phyloP scores from a whole-genome alignment of 2,113 vertebrate genomes.

The Thryonomys swinderianus region DNA sequence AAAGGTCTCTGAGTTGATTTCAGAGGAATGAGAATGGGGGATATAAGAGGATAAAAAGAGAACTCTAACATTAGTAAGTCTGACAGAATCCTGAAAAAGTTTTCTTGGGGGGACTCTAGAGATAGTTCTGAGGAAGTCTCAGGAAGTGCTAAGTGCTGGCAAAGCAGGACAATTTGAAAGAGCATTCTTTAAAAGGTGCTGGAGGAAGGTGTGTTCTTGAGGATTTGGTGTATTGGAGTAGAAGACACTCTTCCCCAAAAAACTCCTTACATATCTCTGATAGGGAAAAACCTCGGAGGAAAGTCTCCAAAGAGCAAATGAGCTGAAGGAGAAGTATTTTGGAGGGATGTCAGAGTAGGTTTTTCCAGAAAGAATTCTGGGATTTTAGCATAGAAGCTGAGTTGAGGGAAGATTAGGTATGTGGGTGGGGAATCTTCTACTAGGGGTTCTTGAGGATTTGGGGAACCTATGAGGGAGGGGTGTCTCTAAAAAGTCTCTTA shows the following conservation, averaged over 20 bases:
- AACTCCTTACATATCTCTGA: neutral
- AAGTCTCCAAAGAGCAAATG: neutral
- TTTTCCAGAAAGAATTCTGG: conserved; percentile 58
- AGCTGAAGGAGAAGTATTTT: neutral
- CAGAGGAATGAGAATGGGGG: neutral
- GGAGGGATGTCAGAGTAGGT: neutral
- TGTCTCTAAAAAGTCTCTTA: conserved; percentile 13
- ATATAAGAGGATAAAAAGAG: neutral
- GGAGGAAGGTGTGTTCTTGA: neutral
- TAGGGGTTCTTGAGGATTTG: neutral
- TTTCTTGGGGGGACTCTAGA: neutral
- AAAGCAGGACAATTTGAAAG: neutral
- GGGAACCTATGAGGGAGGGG: neutral
- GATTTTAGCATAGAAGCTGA: neutral
- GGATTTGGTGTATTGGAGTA: neutral
- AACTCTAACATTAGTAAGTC: neutral
- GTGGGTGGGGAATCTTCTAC: neutral
- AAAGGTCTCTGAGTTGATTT: neutral
- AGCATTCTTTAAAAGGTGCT: neutral
- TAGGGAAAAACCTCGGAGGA: neutral
- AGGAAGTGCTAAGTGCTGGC: neutral
- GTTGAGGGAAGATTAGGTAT: neutral
- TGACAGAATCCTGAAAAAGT: conserved; percentile 19
- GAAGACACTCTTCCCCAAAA: neutral
- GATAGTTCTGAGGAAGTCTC: neutral